These are phyloP conservation scores for Synergus japonicus DNA, from an alignment of 2,888 invertebrate genomes.

Conservation along the genomic window DNA sequence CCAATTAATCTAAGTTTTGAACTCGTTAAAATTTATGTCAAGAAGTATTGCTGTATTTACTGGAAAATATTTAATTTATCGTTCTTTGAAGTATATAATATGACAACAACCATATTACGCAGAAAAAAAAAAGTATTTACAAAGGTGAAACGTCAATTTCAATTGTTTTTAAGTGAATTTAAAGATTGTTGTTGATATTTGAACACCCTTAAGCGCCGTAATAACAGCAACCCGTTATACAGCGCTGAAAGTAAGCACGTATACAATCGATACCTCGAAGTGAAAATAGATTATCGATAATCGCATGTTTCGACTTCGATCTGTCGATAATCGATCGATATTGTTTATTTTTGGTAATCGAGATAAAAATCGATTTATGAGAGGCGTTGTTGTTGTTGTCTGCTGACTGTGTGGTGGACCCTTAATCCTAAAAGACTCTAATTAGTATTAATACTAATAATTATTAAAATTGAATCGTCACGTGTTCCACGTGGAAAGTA, in stretches of 20 bases:
- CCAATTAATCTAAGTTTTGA: too few relatives aligned
- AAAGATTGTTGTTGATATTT: background rate
- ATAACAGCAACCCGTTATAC: background rate
- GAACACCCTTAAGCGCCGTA: background rate
- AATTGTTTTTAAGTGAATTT: background rate
- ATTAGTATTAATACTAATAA: background rate
- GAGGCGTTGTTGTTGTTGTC: conserved; percentile 27
- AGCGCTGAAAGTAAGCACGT: background rate
- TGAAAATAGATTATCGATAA: background rate
- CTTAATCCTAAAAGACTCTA: background rate
- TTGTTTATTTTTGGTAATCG: background rate
- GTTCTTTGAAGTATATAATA: too few relatives aligned
- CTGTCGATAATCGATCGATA: background rate
- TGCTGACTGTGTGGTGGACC: background rate
- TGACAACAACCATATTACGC: too few relatives aligned
- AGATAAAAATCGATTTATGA: background rate
- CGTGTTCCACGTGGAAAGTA: conserved; percentile 4
- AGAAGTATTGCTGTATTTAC: too few relatives aligned
- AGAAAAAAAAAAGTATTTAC: too few relatives aligned
- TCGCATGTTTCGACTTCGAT: background rate
- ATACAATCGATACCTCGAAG: background rate
- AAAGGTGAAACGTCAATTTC: too few relatives aligned
- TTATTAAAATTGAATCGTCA: background rate
- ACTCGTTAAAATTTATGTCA: too few relatives aligned
- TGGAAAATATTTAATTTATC: too few relatives aligned